These are phyloP conservation scores for Alsophila aescularia DNA, from an alignment of 2,888 invertebrate species.

Conservation along the genomic window DNA sequence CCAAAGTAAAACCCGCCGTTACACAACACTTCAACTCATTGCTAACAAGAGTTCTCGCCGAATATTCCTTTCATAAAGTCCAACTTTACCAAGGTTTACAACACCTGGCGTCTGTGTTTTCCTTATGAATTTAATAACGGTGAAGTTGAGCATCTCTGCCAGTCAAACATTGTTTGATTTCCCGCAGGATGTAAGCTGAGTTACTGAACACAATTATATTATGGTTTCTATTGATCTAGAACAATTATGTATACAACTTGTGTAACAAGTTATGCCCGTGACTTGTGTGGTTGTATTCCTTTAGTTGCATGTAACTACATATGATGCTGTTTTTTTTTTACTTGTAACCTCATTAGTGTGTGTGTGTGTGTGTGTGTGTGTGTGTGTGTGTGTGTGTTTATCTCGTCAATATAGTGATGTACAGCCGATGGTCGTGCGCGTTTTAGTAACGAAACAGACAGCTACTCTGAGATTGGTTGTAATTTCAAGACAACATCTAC, in stretches of 20 bases:
- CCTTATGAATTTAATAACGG: constrained; percentile 37
- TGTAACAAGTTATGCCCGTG: too few species aligned
- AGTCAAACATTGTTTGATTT: constrained; percentile 29
- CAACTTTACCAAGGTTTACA: constrained; percentile 22
- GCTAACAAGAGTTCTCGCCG: constrained; percentile 3
- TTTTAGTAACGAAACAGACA: too few species aligned
- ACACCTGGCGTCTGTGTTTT: constrained; percentile 30
- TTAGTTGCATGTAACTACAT: too few species aligned
- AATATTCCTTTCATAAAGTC: constrained; percentile 24
- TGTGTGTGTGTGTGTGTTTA: too few species aligned
- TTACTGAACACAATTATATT: constrained; percentile 23
- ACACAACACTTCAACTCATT: constrained; percentile 15
- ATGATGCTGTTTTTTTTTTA: too few species aligned
- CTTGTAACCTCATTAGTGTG: too few species aligned
- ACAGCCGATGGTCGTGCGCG: too few species aligned
- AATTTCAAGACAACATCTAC: too few species aligned
- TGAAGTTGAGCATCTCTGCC: constrained; percentile 31
- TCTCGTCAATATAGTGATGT: too few species aligned
- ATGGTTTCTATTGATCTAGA: constrained; percentile 1
- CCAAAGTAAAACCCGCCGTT: background rate
- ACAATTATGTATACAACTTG: background rate
- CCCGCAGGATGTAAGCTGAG: constrained; percentile 16
- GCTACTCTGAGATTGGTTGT: too few species aligned
- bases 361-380: too few species aligned
- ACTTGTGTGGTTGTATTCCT: too few species aligned